phyloP scores from a whole-genome alignment of 1,140 invertebrate species.

The Linepithema humile region DNA sequence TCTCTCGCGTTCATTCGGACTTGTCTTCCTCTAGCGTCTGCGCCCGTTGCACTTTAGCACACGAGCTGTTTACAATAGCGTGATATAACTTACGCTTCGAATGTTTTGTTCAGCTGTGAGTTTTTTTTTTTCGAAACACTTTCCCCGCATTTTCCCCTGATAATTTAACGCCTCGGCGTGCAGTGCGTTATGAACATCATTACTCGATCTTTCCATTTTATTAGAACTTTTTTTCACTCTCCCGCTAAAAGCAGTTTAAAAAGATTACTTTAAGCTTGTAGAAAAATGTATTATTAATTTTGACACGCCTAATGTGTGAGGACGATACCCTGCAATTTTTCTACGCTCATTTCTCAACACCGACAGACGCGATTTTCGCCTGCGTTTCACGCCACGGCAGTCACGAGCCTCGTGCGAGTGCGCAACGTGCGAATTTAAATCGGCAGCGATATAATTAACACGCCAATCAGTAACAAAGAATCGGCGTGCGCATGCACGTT shows the following conservation, averaged over 20 bases:
- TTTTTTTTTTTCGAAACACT: neutral
- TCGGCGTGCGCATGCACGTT: constrained; percentile 48
- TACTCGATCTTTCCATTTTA: neutral
- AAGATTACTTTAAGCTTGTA: neutral
- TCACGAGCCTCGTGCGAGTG: constrained; percentile 27
- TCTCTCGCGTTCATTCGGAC: constrained; percentile 1
- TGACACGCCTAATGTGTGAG: neutral
- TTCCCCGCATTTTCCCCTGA: neutral
- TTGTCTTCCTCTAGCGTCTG: neutral
- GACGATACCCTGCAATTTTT: neutral
- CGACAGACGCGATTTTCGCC: constrained; percentile 54
- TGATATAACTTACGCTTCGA: neutral
- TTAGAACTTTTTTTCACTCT: neutral
- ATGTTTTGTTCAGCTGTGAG: neutral
- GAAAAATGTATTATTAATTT: neutral
- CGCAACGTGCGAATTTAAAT: constrained; percentile 47
- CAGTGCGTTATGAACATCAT: too few relatives aligned
- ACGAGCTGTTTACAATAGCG: neutral
- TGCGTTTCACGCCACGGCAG: constrained; percentile 2
- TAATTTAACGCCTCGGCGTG: neutral
- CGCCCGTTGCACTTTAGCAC: constrained; percentile 16
- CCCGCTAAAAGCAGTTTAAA: neutral
- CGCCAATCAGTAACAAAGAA: constrained; percentile 69
- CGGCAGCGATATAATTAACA: constrained; percentile 69
- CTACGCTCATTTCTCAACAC: neutral